Conservation (phyloP, 92 coral and sea anemone genomes). For the Pocillopora grandis region DNA sequence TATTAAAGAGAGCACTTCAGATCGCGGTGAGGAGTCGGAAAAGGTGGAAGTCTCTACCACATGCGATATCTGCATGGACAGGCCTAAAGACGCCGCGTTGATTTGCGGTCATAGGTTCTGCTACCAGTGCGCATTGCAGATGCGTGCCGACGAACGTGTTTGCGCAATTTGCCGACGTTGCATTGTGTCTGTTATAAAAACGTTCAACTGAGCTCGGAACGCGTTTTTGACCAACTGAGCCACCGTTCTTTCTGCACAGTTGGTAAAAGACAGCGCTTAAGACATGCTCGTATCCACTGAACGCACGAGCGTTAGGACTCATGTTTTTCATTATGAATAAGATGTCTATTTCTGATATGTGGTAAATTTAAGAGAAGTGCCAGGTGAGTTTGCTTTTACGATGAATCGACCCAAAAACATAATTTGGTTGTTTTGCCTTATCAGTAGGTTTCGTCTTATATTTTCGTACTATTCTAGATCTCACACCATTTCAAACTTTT, state of each 20-base stretch:
- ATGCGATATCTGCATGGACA: constrained; percentile 71
- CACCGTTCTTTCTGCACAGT: not conserved
- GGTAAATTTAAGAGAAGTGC: not conserved
- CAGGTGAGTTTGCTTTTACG: too few relatives aligned
- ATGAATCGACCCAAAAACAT: too few relatives aligned
- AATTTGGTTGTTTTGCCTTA: too few relatives aligned
- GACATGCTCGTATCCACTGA: not conserved
- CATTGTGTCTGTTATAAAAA: constrained; percentile 65
- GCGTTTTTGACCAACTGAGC: not conserved
- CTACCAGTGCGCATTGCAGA: constrained; percentile 62
- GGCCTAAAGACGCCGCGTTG: constrained; percentile 62
- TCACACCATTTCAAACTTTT: too few relatives aligned
- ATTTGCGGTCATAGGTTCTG: constrained; percentile 72
- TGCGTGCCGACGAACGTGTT: constrained; percentile 62
- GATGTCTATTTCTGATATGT: not conserved
- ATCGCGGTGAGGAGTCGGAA: not conserved
- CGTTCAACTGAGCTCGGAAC: constrained; percentile 49
- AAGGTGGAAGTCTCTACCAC: not conserved
- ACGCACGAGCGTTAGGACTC: not conserved
- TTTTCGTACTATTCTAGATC: not conserved
- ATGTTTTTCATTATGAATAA: not conserved
- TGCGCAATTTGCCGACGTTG: constrained; percentile 68
- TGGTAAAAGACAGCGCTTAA: not conserved
- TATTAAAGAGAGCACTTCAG: not conserved
- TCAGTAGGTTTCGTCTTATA: not conserved